These are phyloP conservation scores for Chunga burmeisteri DNA, from an alignment of 2,113 vertebrate species.

Conservation along the genomic window DNA sequence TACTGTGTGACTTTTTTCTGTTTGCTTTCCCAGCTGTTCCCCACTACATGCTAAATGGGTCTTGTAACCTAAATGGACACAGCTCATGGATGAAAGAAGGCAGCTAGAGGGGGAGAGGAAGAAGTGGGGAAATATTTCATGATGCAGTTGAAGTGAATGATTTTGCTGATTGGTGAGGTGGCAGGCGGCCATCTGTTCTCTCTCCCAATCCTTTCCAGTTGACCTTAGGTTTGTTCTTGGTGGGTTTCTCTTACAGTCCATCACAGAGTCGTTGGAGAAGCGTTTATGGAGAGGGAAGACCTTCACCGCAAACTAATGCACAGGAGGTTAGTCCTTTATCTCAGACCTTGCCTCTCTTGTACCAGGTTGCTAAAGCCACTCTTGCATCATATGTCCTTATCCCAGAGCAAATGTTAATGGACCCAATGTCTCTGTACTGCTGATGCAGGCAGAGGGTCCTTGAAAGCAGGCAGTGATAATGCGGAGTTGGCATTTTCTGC, in stretches of 20 bases:
- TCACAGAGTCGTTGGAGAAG: not conserved
- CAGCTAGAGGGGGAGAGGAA: not conserved
- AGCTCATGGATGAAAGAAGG: not conserved
- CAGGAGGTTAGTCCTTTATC: not conserved
- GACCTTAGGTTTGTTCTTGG: constrained; percentile 25
- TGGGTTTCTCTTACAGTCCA: not conserved
- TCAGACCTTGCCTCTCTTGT: not conserved
- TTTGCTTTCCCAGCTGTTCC: not conserved
- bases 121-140: not conserved
- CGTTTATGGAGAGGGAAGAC: not conserved
- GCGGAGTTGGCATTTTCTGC: constrained; percentile 43
- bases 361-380: not conserved
- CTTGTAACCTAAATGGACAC: not conserved
- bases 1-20: not conserved
- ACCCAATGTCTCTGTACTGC: not conserved
- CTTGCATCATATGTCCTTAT: not conserved
- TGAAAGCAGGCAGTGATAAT: constrained; percentile 32
- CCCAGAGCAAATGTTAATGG: not conserved
- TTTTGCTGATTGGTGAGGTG: not conserved
- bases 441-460: constrained; percentile 24
- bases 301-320: not conserved
- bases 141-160: not conserved
- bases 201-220: not conserved
- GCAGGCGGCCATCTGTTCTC: not conserved
- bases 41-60: not conserved